These are phyloP conservation scores for Chloroceryle aenea DNA, from an alignment of 2,113 vertebrate genomes.

Conservation along the genomic window DNA sequence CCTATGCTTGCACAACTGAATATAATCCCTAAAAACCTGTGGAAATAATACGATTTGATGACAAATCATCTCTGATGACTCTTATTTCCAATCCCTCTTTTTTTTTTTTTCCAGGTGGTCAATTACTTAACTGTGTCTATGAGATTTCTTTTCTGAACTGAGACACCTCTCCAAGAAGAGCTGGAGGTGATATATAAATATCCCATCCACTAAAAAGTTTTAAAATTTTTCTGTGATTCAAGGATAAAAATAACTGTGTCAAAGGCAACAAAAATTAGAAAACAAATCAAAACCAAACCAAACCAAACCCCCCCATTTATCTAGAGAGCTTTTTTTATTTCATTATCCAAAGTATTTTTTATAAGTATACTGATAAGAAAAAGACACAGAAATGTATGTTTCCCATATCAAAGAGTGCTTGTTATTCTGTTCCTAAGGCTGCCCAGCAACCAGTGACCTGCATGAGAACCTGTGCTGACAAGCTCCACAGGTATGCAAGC, in stretches of 20 bases:
- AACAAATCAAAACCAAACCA: background rate
- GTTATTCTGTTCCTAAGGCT: constrained; percentile 63
- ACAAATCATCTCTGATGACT: background rate
- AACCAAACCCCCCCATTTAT: background rate
- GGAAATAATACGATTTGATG: background rate
- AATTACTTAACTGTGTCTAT: background rate
- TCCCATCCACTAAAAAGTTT: background rate
- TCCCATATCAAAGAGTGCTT: constrained; percentile 40
- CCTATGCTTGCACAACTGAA: background rate
- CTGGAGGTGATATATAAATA: background rate
- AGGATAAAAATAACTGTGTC: background rate
- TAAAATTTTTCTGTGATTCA: background rate
- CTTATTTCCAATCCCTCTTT: background rate
- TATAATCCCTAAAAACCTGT: background rate
- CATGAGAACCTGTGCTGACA: constrained; percentile 67
- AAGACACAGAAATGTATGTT: background rate
- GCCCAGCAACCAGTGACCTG: constrained; percentile 67
- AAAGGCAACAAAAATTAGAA: background rate
- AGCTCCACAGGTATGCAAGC: constrained; percentile 75
- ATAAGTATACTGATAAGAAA: background rate
- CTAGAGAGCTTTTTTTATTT: background rate
- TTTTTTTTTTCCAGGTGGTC: background rate
- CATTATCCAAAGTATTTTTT: background rate
- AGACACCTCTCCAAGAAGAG: background rate
- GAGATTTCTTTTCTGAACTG: background rate